A percentile compares a stretch with the other conserved stretches of the same genome.
phyloP scores from a whole-genome alignment of 2,888 invertebrate species.

The Lithophane ornitopus region DNA sequence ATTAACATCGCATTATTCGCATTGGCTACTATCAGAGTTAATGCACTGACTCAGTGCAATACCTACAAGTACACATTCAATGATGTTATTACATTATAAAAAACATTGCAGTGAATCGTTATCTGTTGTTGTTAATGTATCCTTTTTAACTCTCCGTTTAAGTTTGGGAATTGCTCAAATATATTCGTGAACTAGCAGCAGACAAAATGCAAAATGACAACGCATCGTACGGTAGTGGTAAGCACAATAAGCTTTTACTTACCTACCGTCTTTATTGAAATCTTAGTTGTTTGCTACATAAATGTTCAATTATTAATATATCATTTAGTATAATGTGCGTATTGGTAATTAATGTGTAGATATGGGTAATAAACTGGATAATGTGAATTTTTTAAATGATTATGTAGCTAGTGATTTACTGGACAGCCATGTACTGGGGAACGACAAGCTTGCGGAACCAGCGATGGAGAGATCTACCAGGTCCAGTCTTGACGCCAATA shows the following conservation, averaged over 20 bases:
- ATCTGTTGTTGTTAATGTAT: slow-evolving; percentile 69
- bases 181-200: slow-evolving; percentile 2
- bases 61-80: slow-evolving; percentile 46
- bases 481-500: slow-evolving; percentile 86
- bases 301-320: slow-evolving; percentile 73
- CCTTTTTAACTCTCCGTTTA: slow-evolving; percentile 60
- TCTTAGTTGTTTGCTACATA: slow-evolving; percentile 71
- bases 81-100: slow-evolving; percentile 58
- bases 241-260: slow-evolving; percentile 74
- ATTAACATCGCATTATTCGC: slow-evolving; percentile 59
- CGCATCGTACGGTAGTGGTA: slow-evolving; percentile 86
- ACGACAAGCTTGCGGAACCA: slow-evolving; percentile 82
- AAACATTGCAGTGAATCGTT: slow-evolving; percentile 71
- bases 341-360: slow-evolving; percentile 83
- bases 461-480: slow-evolving; percentile 86
- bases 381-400: slow-evolving; percentile 83
- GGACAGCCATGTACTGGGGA: slow-evolving; percentile 88
- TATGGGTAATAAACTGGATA: slow-evolving; percentile 87
- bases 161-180: slow-evolving; percentile 13
- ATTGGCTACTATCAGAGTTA: slow-evolving; percentile 64
- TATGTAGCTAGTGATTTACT: slow-evolving; percentile 88
- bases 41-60: slow-evolving; percentile 57
- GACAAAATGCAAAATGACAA: slow-evolving; percentile 83
- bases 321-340: slow-evolving; percentile 81
- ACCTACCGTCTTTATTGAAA: slow-evolving; percentile 76